A percentile compares a stretch with the other conserved stretches of the same genome.
Evolutionary conservation across 1,140 invertebrate genomes (phyloP).

Genomic region (Megathymus violae): DNA sequence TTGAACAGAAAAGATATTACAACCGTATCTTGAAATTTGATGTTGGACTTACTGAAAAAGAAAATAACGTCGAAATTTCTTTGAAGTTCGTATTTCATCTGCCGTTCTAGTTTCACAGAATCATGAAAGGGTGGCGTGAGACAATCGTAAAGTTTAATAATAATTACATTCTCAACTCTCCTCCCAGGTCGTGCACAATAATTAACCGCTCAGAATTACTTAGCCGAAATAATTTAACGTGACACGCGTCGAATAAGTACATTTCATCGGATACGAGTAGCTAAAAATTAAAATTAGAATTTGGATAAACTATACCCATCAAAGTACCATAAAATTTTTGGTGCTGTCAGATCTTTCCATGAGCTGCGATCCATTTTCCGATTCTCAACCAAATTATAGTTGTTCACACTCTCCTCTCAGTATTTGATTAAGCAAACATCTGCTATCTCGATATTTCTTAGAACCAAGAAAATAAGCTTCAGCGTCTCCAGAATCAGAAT

Average conservation of each 20-base stretch:
- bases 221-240: slow-evolving; percentile 83
- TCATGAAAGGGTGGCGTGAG: slow-evolving; percentile 81
- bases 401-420: too few species aligned
- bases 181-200: slow-evolving; percentile 79
- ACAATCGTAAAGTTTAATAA: slow-evolving; percentile 84
- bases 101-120: slow-evolving; percentile 39
- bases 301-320: too few species aligned
- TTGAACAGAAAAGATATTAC: slow-evolving; percentile 41
- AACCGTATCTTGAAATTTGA: slow-evolving; percentile 32
- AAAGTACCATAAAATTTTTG: too few species aligned
- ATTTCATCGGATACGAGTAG: slow-evolving; percentile 50
- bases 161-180: slow-evolving; percentile 83
- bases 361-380: too few species aligned
- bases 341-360: too few species aligned
- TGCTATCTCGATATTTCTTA: too few species aligned
- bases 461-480: too few species aligned
- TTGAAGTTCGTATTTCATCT: slow-evolving; percentile 34
- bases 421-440: too few species aligned
- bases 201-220: slow-evolving; percentile 83
- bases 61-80: slow-evolving; percentile 39
- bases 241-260: slow-evolving; percentile 56
- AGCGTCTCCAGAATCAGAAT: too few species aligned
- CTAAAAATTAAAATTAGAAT: slow-evolving; percentile 37
- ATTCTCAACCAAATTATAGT: too few species aligned
- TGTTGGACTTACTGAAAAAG: slow-evolving; percentile 45